Percentiles rank a stretch among this genome's conserved stretches.
Evolutionary conservation across 2,113 vertebrate species (phyloP).

Genomic region (Hyaena hyaena): DNA sequence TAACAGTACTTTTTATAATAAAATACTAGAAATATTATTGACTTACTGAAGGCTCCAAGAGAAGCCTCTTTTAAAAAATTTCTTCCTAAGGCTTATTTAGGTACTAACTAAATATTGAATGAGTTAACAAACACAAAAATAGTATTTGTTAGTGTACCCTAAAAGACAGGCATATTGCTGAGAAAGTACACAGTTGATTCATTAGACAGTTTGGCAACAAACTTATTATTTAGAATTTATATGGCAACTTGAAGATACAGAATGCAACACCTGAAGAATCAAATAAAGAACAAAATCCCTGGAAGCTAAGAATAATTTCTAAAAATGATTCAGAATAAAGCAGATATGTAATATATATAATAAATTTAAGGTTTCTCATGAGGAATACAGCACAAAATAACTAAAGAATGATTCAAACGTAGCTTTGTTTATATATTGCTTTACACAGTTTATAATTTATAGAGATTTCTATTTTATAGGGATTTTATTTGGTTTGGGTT

Average conservation of each 20-base stretch:
- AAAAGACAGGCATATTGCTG: not conserved
- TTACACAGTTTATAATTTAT: not conserved
- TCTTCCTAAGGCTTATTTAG: not conserved
- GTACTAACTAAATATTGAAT: slow-evolving; percentile 21
- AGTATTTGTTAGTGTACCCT: not conserved
- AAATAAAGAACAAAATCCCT: not conserved
- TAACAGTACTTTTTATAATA: not conserved
- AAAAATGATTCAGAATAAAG: slow-evolving; percentile 10
- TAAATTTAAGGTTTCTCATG: not conserved
- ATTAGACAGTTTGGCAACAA: slow-evolving; percentile 17
- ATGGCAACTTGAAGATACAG: not conserved
- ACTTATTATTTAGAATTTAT: not conserved
- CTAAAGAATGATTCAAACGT: slow-evolving; percentile 7
- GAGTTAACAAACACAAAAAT: not conserved
- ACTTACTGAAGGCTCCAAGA: not conserved
- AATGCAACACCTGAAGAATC: not conserved
- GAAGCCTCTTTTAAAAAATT: not conserved
- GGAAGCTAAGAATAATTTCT: not conserved
- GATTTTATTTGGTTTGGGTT: not conserved
- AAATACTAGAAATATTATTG: slow-evolving; percentile 41
- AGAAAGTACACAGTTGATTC: not conserved
- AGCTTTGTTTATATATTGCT: not conserved
- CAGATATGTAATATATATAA: not conserved
- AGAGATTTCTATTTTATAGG: not conserved
- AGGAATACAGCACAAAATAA: not conserved